Conservation (phyloP, 2,797 vertebrate species). For the Tauraco hartlaubi region DNA sequence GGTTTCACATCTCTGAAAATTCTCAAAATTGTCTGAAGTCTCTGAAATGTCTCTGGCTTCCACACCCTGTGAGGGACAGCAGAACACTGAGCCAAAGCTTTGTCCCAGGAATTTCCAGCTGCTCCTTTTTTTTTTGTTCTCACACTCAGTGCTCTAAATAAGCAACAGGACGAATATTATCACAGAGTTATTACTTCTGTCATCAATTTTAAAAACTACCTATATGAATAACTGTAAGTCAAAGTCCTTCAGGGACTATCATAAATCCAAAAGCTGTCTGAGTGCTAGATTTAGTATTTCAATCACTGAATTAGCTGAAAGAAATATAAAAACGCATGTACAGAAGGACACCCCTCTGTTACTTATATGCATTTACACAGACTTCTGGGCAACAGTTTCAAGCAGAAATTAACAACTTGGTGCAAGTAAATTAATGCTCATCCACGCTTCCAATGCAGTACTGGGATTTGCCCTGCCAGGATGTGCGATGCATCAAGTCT, state of each 20-base stretch:
- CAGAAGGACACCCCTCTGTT: neutral
- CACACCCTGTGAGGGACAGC: neutral
- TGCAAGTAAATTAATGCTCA: neutral
- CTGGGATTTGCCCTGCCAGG: neutral
- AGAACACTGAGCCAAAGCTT: neutral
- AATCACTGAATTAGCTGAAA: conserved; percentile 8
- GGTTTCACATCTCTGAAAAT: neutral
- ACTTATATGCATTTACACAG: neutral
- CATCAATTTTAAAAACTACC: conserved; percentile 39
- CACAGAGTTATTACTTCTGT: conserved; percentile 29
- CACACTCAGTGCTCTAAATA: neutral
- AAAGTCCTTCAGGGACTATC: conserved; percentile 23
- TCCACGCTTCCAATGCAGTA: neutral
- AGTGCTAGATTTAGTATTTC: conserved; percentile 2
- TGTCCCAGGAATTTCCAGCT: neutral
- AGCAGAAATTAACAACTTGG: neutral
- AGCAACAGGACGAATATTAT: neutral
- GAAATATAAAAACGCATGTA: neutral
- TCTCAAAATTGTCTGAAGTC: neutral
- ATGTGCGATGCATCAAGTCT: neutral
- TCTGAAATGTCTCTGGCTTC: neutral
- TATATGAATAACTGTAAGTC: conserved; percentile 24
- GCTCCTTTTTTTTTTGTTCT: neutral
- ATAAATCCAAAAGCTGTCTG: conserved; percentile 35
- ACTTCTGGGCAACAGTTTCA: neutral